phyloP scores from a whole-genome alignment of 2,113 vertebrate species.

The Prietella phreatophila region DNA sequence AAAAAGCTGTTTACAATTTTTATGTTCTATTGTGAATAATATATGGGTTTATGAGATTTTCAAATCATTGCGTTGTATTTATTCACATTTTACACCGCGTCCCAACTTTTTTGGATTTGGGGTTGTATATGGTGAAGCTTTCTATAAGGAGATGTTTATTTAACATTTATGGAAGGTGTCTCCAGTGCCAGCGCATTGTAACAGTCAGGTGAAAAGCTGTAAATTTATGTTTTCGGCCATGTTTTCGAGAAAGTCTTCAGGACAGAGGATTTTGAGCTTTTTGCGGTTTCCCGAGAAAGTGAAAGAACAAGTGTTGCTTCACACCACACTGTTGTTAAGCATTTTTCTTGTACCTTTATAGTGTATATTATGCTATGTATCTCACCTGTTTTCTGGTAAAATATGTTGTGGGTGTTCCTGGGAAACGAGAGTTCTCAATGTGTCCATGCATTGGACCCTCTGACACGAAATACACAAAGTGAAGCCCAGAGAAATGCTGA shows the following conservation, averaged over 20 bases:
- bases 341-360: neutral
- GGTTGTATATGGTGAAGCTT: neutral
- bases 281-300: neutral
- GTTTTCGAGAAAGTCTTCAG: neutral
- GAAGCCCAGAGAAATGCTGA: conserved; percentile 76
- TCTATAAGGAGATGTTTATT: neutral
- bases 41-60: too few relatives aligned
- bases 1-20: too few relatives aligned
- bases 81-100: too few relatives aligned
- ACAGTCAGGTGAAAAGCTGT: neutral
- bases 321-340: neutral
- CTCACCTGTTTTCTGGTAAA: conserved; percentile 87
- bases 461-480: conserved; percentile 80
- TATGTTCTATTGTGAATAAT: too few relatives aligned
- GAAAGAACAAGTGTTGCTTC: neutral
- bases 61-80: too few relatives aligned
- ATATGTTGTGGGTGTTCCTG: conserved; percentile 71
- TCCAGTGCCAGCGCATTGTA: neutral
- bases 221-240: neutral
- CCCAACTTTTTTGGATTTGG: too few relatives aligned
- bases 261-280: neutral
- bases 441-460: conserved; percentile 77
- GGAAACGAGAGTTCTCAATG: conserved; percentile 76
- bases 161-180: neutral
- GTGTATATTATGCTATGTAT: neutral